phyloP scores from a whole-genome alignment of 2,888 invertebrate species.

The Empis stercorea region DNA sequence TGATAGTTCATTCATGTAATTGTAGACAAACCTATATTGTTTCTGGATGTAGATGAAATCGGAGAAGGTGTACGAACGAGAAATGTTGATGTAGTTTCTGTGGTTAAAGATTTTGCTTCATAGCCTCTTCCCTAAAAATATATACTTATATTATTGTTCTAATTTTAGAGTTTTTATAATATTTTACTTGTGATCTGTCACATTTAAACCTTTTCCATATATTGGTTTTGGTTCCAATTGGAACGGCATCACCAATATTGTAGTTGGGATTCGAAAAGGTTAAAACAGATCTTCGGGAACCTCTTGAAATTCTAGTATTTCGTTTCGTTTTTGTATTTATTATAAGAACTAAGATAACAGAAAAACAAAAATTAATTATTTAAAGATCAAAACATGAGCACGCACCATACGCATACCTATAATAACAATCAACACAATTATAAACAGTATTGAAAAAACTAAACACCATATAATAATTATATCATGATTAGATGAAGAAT shows the following conservation, averaged over 20 bases:
- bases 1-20: slow-evolving; percentile 18
- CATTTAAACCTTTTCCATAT: slow-evolving; percentile 67
- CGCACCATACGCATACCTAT: too few species aligned
- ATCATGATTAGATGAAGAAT: slow-evolving; percentile 9
- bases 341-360: slow-evolving; percentile 30
- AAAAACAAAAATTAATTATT: background rate
- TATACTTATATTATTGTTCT: background rate
- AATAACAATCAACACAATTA: slow-evolving; percentile 32
- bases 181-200: slow-evolving; percentile 32
- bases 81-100: slow-evolving; percentile 34
- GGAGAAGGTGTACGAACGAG: slow-evolving; percentile 34
- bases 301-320: slow-evolving; percentile 42
- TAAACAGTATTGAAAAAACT: slow-evolving; percentile 28
- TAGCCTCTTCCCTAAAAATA: slow-evolving; percentile 30
- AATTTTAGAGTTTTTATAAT: background rate
- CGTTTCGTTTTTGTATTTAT: slow-evolving; percentile 37
- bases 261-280: slow-evolving; percentile 88
- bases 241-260: slow-evolving; percentile 41
- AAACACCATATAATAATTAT: slow-evolving; percentile 25
- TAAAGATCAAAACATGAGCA: too few species aligned
- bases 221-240: slow-evolving; percentile 41
- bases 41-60: slow-evolving; percentile 31
- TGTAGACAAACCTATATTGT: slow-evolving; percentile 30
- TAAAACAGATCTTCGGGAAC: slow-evolving; percentile 55
- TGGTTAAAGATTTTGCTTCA: slow-evolving; percentile 32